Evolutionary conservation across 2,888 invertebrate species (phyloP).

Genomic region (Ceratothoa steindachneri): DNA sequence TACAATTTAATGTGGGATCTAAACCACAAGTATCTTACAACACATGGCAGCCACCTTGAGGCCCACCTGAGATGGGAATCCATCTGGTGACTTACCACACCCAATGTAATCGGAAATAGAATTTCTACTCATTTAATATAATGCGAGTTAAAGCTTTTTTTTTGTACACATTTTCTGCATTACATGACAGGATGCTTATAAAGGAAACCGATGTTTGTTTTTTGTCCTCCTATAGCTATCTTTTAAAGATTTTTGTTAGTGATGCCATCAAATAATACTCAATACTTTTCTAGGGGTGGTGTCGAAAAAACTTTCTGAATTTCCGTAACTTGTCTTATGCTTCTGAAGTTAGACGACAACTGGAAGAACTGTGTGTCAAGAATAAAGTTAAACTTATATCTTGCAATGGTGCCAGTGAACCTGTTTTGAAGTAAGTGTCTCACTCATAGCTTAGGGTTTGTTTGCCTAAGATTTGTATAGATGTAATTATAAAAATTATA

Average conservation of each 20-base stretch:
- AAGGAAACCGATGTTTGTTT: too few species aligned
- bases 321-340: slow-evolving; percentile 76
- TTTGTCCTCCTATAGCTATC: too few species aligned
- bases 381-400: slow-evolving; percentile 62
- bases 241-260: too few species aligned
- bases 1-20: too few species aligned
- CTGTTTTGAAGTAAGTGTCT: slow-evolving; percentile 50
- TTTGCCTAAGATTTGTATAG: neutral
- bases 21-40: too few species aligned
- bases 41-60: too few species aligned
- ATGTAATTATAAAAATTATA: neutral
- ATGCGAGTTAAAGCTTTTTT: too few species aligned
- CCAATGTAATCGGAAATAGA: too few species aligned
- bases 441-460: neutral
- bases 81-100: neutral
- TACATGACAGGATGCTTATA: too few species aligned
- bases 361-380: slow-evolving; percentile 66
- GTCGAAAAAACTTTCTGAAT: slow-evolving; percentile 82
- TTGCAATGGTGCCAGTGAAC: slow-evolving; percentile 58
- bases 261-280: too few species aligned
- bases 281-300: slow-evolving; percentile 76
- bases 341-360: slow-evolving; percentile 71
- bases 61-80: neutral
- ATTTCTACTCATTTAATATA: too few species aligned
- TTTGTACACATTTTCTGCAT: too few species aligned